Evolutionary conservation across 2,113 vertebrate genomes (phyloP).

Genomic region (Psilopogon haemacephalus): DNA sequence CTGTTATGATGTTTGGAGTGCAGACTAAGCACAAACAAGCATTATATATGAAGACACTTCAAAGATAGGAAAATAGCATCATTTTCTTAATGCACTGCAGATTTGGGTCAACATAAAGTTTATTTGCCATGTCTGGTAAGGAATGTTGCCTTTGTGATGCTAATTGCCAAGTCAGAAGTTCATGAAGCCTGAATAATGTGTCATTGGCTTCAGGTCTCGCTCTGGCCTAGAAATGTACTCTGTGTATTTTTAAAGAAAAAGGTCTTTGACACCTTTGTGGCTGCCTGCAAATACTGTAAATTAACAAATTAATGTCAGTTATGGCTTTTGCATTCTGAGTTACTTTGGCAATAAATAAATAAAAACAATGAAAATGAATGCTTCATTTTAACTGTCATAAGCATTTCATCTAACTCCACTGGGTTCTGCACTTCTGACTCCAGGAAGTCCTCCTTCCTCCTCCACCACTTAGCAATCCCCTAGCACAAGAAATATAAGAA

Average conservation of each 20-base stretch:
- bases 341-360: not conserved
- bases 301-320: not conserved
- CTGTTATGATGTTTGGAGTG: not conserved
- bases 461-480: not conserved
- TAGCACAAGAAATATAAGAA: not conserved
- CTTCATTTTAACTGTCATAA: not conserved
- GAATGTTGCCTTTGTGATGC: not conserved
- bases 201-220: not conserved
- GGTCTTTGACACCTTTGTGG: not conserved
- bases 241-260: not conserved
- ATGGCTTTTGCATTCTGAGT: not conserved
- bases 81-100: not conserved
- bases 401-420: not conserved
- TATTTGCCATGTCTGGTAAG: not conserved
- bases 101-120: not conserved
- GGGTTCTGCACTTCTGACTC: not conserved
- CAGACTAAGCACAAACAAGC: not conserved
- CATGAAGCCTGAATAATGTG: not conserved
- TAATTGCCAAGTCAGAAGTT: not conserved
- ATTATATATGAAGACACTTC: not conserved
- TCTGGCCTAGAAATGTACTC: not conserved
- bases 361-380: not conserved
- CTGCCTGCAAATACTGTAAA: not conserved
- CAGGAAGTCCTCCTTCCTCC: not conserved
- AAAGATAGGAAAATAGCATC: not conserved